phyloP scores from a whole-genome alignment of 2,797 vertebrate species.

The Hydrocynus forskahlii region DNA sequence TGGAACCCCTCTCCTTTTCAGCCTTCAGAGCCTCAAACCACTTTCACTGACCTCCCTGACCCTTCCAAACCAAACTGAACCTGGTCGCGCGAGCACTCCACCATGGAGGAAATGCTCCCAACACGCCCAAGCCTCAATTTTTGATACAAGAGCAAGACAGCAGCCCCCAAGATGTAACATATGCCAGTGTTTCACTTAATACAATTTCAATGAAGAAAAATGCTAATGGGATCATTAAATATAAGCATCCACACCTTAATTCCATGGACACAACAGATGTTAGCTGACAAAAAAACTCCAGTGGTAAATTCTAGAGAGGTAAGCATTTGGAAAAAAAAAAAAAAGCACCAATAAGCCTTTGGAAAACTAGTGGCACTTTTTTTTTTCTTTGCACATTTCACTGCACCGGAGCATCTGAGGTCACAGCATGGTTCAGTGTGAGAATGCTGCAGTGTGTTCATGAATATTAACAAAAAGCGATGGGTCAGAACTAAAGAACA shows the following conservation, averaged over 20 bases:
- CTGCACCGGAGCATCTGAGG: background rate
- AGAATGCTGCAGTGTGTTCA: constrained; percentile 33
- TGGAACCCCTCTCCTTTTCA: too few species aligned
- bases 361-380: background rate
- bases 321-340: too few species aligned
- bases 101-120: too few species aligned
- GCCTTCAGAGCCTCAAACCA: too few species aligned
- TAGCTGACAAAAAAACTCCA: background rate
- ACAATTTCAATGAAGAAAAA: background rate
- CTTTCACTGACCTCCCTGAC: too few species aligned
- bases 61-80: too few species aligned
- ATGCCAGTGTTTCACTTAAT: constrained; percentile 7
- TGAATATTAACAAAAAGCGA: constrained; percentile 50
- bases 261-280: background rate
- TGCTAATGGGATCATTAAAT: background rate
- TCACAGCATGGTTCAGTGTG: background rate
- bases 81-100: too few species aligned
- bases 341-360: background rate
- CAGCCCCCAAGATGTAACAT: background rate
- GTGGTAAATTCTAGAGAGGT: background rate
- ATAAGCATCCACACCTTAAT: background rate
- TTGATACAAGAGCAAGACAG: background rate
- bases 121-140: too few species aligned
- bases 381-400: constrained; percentile 1
- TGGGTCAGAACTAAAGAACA: constrained; percentile 31